Conservation (phyloP, 2,888 invertebrate species). For the Thalpophila matura region DNA sequence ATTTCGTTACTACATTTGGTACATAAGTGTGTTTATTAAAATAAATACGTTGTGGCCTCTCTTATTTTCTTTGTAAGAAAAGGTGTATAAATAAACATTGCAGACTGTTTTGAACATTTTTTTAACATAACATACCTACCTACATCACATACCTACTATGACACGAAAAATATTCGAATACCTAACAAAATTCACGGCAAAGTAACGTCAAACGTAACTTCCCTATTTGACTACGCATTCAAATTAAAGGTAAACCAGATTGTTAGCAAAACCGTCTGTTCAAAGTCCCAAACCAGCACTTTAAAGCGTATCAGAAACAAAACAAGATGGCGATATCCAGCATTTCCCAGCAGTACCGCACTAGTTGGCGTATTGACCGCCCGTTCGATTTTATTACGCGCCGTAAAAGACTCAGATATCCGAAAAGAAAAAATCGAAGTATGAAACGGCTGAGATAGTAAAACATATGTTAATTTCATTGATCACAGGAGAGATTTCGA, state of each 20-base stretch:
- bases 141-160: too few species aligned
- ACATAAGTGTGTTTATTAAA: too few species aligned
- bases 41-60: too few species aligned
- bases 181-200: too few species aligned
- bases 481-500: slow-evolving; percentile 58
- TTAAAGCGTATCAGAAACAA: slow-evolving; percentile 42
- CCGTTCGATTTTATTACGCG: slow-evolving; percentile 79
- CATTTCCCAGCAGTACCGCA: slow-evolving; percentile 42
- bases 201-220: too few species aligned
- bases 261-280: slow-evolving; percentile 14
- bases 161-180: too few species aligned
- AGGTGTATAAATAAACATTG: too few species aligned
- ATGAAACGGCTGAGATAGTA: slow-evolving; percentile 66
- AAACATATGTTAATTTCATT: slow-evolving; percentile 82
- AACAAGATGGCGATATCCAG: slow-evolving; percentile 49
- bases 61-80: too few species aligned
- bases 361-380: slow-evolving; percentile 73
- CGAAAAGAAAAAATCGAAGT: slow-evolving; percentile 71
- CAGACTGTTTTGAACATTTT: too few species aligned
- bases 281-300: slow-evolving; percentile 31
- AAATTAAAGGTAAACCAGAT: slow-evolving; percentile 7
- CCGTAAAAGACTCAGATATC: slow-evolving; percentile 78
- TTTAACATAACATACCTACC: background rate
- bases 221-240: too few species aligned
- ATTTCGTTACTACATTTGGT: slow-evolving; percentile 9